Percentiles rank a stretch among this genome's conserved stretches.
These are phyloP conservation scores for Tyrannus savana DNA, from an alignment of 2,113 vertebrate species.

Conservation along the genomic window DNA sequence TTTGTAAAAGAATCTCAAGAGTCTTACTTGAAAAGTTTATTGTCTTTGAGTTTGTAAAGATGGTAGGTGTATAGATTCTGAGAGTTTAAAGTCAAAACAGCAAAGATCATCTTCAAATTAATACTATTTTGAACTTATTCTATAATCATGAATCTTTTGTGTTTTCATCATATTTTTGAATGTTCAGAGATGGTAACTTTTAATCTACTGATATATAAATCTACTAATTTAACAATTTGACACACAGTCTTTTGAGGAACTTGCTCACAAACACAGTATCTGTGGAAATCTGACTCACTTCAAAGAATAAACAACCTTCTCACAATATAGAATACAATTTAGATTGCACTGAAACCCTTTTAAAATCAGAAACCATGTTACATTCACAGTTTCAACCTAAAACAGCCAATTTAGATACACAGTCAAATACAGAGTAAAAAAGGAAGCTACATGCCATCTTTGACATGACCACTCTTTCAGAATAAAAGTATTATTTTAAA, in stretches of 20 bases:
- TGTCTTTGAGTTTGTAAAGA: neutral
- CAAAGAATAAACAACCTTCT: neutral
- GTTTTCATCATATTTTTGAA: neutral
- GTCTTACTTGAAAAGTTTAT: neutral
- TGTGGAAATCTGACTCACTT: constrained; percentile 3
- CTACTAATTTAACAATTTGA: neutral
- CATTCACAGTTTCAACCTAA: neutral
- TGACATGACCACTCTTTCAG: neutral
- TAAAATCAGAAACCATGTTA: neutral
- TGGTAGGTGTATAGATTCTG: neutral
- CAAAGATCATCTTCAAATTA: neutral
- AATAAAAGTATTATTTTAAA: neutral
- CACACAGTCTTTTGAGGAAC: neutral
- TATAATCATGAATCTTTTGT: neutral
- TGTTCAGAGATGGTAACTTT: neutral
- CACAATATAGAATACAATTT: neutral
- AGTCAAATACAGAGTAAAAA: neutral
- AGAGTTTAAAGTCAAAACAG: neutral
- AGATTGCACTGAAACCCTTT: neutral
- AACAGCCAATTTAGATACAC: neutral
- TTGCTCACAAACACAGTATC: neutral
- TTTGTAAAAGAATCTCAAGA: neutral
- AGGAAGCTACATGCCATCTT: neutral
- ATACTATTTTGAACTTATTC: neutral
- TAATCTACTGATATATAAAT: neutral